Evolutionary conservation across 2,113 vertebrate genomes (phyloP).

Genomic region (Neogale vison): DNA sequence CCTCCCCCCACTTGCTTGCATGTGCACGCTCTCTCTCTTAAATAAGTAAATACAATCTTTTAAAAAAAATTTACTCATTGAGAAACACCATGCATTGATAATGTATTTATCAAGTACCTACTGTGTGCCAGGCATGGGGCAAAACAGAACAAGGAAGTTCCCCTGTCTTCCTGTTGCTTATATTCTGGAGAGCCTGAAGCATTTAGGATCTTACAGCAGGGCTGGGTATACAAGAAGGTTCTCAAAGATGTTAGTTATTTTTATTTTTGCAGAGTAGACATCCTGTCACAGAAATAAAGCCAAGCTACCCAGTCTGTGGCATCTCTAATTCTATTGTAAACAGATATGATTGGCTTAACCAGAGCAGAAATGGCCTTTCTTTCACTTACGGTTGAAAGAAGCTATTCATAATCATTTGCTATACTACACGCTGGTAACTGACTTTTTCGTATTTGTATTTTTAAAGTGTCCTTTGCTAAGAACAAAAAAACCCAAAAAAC

Average conservation of each 20-base stretch:
- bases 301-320: background rate
- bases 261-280: slow-evolving; percentile 36
- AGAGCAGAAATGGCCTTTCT: slow-evolving; percentile 51
- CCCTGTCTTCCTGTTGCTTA: background rate
- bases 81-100: background rate
- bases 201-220: background rate
- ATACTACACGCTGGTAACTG: background rate
- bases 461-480: slow-evolving; percentile 33
- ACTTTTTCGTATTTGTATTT: slow-evolving; percentile 44
- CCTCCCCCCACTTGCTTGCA: background rate
- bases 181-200: background rate
- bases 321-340: slow-evolving; percentile 63
- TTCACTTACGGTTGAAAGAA: slow-evolving; percentile 36
- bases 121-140: background rate
- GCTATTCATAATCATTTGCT: slow-evolving; percentile 38
- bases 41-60: background rate
- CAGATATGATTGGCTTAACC: slow-evolving; percentile 62
- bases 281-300: slow-evolving; percentile 53
- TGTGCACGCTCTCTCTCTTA: background rate
- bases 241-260: slow-evolving; percentile 24
- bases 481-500: background rate
- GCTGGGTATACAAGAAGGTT: background rate
- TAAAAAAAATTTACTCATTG: background rate
- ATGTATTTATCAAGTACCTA: background rate
- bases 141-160: background rate